Evolutionary conservation across 2,113 vertebrate species (phyloP), one percentile per base, ranked within the genome.

Genomic region (Platysternon megacephalum): DNA sequence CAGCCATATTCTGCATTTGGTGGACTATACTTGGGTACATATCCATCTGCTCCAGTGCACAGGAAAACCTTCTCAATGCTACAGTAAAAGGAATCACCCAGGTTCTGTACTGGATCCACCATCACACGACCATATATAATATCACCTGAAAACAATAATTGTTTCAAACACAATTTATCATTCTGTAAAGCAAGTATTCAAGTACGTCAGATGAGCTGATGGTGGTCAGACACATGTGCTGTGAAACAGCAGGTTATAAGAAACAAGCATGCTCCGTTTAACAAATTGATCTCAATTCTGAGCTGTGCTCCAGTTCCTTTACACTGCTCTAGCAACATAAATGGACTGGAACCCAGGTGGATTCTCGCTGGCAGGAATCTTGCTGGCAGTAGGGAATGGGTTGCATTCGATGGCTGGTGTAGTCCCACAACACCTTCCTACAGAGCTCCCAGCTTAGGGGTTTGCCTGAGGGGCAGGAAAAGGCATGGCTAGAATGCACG

Each of bases 41-140:
- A 99, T 94, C 99, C 99, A 78, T 99, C 99, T 4, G 99, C 98
- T 22, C 99, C 99, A 0, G 99, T 99, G 98, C 99, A 99, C 6
- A 99, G 98, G 97, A 99, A 99, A 84, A 99, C 99, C 92, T 99
- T 99, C 98, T 99, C 99, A 10, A 99, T 99, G 97, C 98, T 99
- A 91, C 99, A 99, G 98, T 98, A 98, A 97, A 99, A 99, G n/a
- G 99, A 99, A 89, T 99, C 98, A 7, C 99, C 99, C 35, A 99
- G 97, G 94, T 99, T 99, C 98, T 99, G 99, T 88, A 99, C 99
- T 2, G 99, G 99, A 96, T 99, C 99, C 92, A 99, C 99, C 99
- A 99, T 99, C 94, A 99, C 99, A 8, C 99, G 99, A 4, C 99
- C 99, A 0, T 99, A 99, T 93, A 99, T 98, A 0, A 97, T 90